A percentile compares a stretch with the other conserved stretches of the same genome.
Conservation (phyloP, 2,113 vertebrate species). For the Serinus canaria region DNA sequence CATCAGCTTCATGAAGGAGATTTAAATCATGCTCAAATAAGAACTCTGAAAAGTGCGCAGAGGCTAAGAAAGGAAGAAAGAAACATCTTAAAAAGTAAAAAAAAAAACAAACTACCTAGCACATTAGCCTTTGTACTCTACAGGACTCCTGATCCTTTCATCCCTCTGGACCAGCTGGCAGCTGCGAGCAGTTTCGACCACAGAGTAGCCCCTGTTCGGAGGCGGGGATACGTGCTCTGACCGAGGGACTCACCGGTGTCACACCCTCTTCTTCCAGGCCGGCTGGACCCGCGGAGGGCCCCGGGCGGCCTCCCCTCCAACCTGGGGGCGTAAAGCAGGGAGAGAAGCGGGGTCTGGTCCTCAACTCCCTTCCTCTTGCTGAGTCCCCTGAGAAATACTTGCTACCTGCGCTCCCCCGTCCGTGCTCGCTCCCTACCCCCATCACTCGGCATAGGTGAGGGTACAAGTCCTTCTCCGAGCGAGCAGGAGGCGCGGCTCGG, state of each 20-base stretch:
- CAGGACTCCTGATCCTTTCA: not conserved
- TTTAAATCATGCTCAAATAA: not conserved
- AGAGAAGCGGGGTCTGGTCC: not conserved
- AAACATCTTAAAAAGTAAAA: not conserved
- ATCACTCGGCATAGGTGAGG: not conserved
- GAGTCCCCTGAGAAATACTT: not conserved
- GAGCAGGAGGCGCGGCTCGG: not conserved
- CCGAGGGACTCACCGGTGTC: not conserved
- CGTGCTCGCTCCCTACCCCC: no score
- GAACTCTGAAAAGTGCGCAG: not conserved
- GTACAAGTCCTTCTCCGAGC: not conserved
- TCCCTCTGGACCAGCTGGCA: not conserved
- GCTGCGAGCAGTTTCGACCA: not conserved
- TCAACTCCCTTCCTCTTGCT: not conserved
- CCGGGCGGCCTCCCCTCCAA: not conserved
- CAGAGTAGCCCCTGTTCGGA: not conserved
- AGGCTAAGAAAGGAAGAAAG: not conserved
- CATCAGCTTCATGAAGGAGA: not conserved
- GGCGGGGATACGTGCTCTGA: not conserved
- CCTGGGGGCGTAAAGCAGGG: not conserved
- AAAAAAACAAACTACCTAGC: not conserved
- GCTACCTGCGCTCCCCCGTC: not conserved
- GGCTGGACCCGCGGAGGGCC: no score
- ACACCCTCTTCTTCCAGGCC: not conserved
- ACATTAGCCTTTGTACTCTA: not conserved